These are phyloP conservation scores for Rhynchonycteris naso DNA, from an alignment of 2,797 vertebrate genomes.

Conservation along the genomic window DNA sequence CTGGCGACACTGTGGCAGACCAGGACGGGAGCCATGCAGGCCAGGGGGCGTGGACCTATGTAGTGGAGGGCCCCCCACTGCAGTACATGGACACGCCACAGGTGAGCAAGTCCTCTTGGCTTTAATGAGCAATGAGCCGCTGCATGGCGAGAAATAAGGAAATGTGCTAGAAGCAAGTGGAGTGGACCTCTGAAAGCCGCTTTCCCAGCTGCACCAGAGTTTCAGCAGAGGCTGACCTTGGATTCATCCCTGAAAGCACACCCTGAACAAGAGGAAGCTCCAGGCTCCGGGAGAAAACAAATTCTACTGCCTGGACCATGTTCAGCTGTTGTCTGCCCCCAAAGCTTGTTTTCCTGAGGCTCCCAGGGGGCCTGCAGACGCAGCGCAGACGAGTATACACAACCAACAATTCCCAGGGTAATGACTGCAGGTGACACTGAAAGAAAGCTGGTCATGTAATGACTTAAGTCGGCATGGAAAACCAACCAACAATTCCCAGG, in stretches of 20 bases:
- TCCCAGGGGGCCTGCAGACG: neutral
- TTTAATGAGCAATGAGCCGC: neutral
- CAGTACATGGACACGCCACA: neutral
- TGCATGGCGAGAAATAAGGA: neutral
- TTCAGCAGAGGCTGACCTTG: neutral
- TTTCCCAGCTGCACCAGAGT: fast-evolving
- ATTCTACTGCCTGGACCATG: neutral
- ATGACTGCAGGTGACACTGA: no score
- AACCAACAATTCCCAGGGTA: neutral
- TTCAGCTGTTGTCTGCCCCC: neutral
- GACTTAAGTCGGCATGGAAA: neutral
- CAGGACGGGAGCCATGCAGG: fast-evolving
- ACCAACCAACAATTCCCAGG: no score
- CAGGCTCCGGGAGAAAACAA: neutral
- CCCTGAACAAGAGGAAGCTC: neutral
- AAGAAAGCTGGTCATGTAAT: neutral
- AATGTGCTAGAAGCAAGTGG: neutral
- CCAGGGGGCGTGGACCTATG: fast-evolving
- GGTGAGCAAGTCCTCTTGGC: neutral
- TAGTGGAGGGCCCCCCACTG: no score
- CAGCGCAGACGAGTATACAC: fast-evolving
- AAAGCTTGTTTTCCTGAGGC: neutral
- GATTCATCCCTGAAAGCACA: neutral
- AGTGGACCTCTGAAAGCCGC: neutral
- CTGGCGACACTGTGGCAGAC: neutral